Base-by-base conservation (phyloP, 2,113 vertebrate species). In the Cryptomyrus ogoouensis region DNA sequence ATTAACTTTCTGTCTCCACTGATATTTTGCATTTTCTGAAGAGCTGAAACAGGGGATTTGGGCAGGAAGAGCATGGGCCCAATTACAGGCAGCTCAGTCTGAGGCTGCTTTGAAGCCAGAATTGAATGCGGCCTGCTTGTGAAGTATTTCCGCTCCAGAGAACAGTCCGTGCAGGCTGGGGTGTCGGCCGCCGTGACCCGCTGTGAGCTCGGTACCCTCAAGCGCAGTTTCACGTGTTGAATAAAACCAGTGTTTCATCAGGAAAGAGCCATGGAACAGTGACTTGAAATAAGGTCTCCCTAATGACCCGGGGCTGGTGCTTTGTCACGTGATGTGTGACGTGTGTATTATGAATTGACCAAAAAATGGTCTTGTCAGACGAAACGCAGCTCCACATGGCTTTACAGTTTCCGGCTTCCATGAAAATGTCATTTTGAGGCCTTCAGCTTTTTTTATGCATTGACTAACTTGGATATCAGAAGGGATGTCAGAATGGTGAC, bases 1-100 rank as follows among this genome's bases (percentile, higher is more conserved):
- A 70, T 70, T 70, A 31, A 70, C 62, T 70, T 70, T 70, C 27
- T 66, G 58, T 12, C 58, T 80, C 35, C 17, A 42, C 35, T 77
- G 74, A 80, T 80, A 80, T 80, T 80, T 42, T 80, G 74, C 31
- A 39, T 80, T 80, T 80, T 80, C 74, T 42, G 13, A 80, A 42
- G 74, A 80, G 31, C 74, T 80, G 74, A 80, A 77, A 80, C 35
- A 80, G 74, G 74, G 74, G 62, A 70, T 70, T 70, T 70, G 62
- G 62, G 62, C n/a, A 70, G 62, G 62, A 70, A 70, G 62, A 4
- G 74, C 15, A 42, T 21, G 35, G 74, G 35, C 15, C 35, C 35
- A 80, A 19, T 80, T 42, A 80, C 74, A 80, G 31, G 5, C 74
- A 42, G 74, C 74, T 42, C 35, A 39, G 74, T 80, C 74, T 42